These are phyloP conservation scores for Sinentomon sp. DNA, from an alignment of 2,888 invertebrate species.

Conservation along the genomic window DNA sequence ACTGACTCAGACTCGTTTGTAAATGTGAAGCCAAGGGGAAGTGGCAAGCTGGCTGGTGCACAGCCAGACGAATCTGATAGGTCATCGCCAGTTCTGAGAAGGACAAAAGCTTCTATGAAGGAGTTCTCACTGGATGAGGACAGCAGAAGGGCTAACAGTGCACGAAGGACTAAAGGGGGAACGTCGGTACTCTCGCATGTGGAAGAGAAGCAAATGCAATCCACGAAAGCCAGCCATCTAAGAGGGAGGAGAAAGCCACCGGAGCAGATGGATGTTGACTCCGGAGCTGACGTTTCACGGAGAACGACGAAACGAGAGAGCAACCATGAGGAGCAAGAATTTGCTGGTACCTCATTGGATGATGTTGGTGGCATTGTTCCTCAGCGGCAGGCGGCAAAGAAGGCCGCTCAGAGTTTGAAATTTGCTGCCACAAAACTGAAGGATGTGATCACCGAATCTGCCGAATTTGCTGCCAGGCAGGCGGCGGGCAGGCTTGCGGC, in stretches of 20 bases:
- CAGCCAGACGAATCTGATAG: conserved; percentile 3
- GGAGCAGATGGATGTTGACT: conserved; percentile 1
- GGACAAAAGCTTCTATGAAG: conserved; percentile 61
- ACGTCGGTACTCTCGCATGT: too few relatives aligned
- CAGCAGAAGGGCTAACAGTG: too few relatives aligned
- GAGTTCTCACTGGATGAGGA: too few relatives aligned
- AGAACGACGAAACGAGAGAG: conserved; percentile 10
- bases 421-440: too few relatives aligned
- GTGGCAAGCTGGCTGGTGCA: too few relatives aligned
- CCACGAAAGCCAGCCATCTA: not conserved
- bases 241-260: conserved; percentile 5
- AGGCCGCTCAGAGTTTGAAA: conserved; percentile 61
- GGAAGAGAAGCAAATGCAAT: too few relatives aligned
- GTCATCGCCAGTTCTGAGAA: conserved; percentile 22
- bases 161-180: too few relatives aligned
- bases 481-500: too few relatives aligned
- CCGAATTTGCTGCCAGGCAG: too few relatives aligned
- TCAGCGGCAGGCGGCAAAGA: conserved; percentile 67
- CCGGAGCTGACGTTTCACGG: conserved; percentile 8
- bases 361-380: conserved; percentile 66
- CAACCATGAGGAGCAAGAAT: not conserved
- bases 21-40: conserved; percentile 21
- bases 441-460: too few relatives aligned
- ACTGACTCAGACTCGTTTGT: conserved; percentile 33
- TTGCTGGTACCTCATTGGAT: conserved; percentile 11